Evolutionary conservation across 2,888 invertebrate genomes (phyloP), one percentile per base, ranked within the genome.

Genomic region (Pherbina coryleti): DNA sequence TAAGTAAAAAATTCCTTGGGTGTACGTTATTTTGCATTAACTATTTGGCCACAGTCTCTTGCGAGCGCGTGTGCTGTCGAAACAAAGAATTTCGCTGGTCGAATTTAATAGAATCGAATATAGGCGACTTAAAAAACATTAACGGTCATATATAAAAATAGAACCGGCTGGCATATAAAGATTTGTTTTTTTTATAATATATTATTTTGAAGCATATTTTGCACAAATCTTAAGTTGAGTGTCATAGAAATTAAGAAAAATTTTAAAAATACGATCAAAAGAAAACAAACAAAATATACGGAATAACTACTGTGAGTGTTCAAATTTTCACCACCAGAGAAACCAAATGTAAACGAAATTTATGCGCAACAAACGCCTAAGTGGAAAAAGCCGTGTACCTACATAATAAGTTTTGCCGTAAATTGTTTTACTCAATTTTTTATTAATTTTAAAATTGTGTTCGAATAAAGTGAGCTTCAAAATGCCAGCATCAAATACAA

Each of bases 401-500:
- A 55, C 55, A 72, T 9, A 22, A 66, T 7, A 66, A 8, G 25
- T n/a, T 31, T 19, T n/a, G 5, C 37, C 19, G 37, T 34, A 0
- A 17, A 19, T 37, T 19, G 31, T 17, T 2, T 17, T 28, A 55
- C 31, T 53, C 14, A 4, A 53, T 70, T 70, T 28, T 34, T 7
- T 22, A 55, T 7, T 17, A 71, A 57, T 17, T 28, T 70, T 51
- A 2, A 57, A 73, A 49, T 49, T 44, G 5, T 25, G 11, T 44
- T 11, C 44, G 44, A 44, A 11, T 44, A 11, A 44, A 44, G 44
- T 44, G 44, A 17, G 11, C 14, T 49, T 67, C 79, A 88, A 84
- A 85, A 88, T 89, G 88, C 86, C 88, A 83, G 85, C 89, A 80
- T 89, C 89, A 73, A 89, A 90, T 82, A 94, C 96, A 83, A 94